These are phyloP conservation scores for Enteromius afrohamiltoni DNA, from an alignment of 2,797 vertebrate genomes.

Conservation along the genomic window DNA sequence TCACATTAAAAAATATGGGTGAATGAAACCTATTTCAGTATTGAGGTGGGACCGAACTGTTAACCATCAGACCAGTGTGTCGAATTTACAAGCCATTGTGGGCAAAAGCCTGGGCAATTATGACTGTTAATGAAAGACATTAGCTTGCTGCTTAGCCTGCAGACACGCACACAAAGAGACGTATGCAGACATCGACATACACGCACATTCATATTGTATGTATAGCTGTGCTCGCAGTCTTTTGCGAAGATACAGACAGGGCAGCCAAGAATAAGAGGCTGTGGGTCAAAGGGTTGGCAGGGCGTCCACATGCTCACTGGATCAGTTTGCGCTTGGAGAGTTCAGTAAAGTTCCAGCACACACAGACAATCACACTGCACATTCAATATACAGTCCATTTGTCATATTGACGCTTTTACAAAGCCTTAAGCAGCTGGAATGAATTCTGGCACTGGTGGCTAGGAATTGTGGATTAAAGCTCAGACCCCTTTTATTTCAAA, in stretches of 20 bases:
- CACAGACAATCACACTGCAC: slow-evolving; percentile 41
- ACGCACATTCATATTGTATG: background rate
- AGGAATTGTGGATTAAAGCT: slow-evolving; percentile 64
- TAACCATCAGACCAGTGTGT: slow-evolving; percentile 41
- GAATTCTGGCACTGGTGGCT: slow-evolving; percentile 70
- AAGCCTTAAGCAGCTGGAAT: slow-evolving; percentile 61
- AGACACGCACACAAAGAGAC: slow-evolving; percentile 35
- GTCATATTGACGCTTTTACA: slow-evolving; percentile 39
- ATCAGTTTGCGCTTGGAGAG: slow-evolving; percentile 26
- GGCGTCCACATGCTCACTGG: slow-evolving; percentile 25
- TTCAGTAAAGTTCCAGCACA: slow-evolving; percentile 31
- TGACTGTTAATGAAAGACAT: slow-evolving; percentile 41
- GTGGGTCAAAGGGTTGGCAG: slow-evolving; percentile 37
- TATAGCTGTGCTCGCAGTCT: background rate
- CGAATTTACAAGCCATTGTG: slow-evolving; percentile 49
- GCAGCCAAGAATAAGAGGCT: slow-evolving; percentile 29
- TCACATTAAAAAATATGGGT: slow-evolving; percentile 25
- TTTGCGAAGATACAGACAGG: background rate
- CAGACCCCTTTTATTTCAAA: slow-evolving; percentile 72
- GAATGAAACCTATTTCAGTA: slow-evolving; percentile 35
- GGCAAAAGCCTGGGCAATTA: slow-evolving; percentile 38
- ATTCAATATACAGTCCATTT: slow-evolving; percentile 19
- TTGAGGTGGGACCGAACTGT: slow-evolving; percentile 45
- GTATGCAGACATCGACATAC: background rate
- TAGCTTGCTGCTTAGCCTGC: slow-evolving; percentile 34